Percentiles rank a stretch among this genome's conserved stretches.
Evolutionary conservation across 2,888 invertebrate genomes (phyloP).

Genomic region (Agonum fuliginosum): DNA sequence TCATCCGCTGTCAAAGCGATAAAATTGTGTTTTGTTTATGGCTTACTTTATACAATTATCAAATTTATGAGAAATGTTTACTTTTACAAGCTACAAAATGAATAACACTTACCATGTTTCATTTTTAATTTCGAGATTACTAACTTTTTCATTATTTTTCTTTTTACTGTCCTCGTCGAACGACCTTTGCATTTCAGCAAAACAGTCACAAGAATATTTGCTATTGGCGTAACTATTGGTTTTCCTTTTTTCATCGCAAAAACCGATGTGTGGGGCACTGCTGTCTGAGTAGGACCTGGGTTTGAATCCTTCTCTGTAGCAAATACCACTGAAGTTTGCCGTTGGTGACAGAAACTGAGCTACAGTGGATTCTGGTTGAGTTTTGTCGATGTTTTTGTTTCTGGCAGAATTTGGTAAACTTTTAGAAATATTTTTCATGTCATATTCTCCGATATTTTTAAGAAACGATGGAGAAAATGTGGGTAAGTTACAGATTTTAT

Average conservation of each 20-base stretch:
- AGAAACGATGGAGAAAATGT: constrained; percentile 50
- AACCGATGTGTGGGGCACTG: constrained; percentile 49
- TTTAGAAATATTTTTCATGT: constrained; percentile 53
- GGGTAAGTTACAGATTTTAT: constrained; percentile 35
- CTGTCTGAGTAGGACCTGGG: constrained; percentile 46
- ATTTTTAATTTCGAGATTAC: constrained; percentile 27
- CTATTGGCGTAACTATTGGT: constrained; percentile 34
- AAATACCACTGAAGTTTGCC: constrained; percentile 33
- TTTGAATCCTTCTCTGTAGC: constrained; percentile 45
- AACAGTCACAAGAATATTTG: constrained; percentile 54
- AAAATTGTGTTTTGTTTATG: neutral
- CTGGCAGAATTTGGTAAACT: constrained; percentile 42
- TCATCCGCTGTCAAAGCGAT: no score
- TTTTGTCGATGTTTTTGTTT: constrained; percentile 3
- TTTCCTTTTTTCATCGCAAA: constrained; percentile 40
- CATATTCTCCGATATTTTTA: constrained; percentile 48
- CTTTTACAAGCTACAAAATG: neutral
- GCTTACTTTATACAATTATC: neutral
- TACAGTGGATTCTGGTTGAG: neutral
- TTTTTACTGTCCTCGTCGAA: constrained; percentile 53
- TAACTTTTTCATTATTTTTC: constrained; percentile 46
- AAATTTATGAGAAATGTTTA: neutral
- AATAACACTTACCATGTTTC: constrained; percentile 23
- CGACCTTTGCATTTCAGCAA: constrained; percentile 40
- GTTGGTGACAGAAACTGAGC: constrained; percentile 41